phyloP scores from a whole-genome alignment of 2,797 vertebrate genomes.

The Acrossocheilus fasciatus region DNA sequence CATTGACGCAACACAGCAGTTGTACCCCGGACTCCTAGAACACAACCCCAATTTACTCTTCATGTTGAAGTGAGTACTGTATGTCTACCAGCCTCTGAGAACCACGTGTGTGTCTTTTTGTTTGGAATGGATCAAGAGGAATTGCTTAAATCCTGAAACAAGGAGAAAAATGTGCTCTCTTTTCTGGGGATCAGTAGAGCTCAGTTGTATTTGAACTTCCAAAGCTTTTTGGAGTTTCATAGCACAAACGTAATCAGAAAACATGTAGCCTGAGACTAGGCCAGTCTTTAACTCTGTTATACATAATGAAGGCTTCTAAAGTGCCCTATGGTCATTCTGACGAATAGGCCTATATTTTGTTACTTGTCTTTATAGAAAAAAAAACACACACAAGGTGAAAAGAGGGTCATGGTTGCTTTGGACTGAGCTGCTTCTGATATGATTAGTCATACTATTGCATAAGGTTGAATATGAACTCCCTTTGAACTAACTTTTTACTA shows the following conservation, averaged over 20 bases:
- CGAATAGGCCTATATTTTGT: neutral
- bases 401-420: slow-evolving; percentile 25
- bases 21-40: slow-evolving; percentile 95
- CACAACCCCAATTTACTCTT: slow-evolving; percentile 97
- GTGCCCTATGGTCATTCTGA: slow-evolving; percentile 12
- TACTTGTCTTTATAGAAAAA: neutral
- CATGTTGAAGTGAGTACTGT: slow-evolving; percentile 94
- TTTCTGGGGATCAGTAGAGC: neutral
- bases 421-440: slow-evolving; percentile 28
- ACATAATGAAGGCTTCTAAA: neutral
- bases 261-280: neutral
- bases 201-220: neutral
- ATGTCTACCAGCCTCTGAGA: neutral
- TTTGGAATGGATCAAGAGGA: slow-evolving; percentile 9
- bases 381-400: neutral
- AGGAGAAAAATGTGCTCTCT: neutral
- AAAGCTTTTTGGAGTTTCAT: neutral
- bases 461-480: slow-evolving; percentile 1
- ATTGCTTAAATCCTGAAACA: slow-evolving; percentile 10
- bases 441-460: slow-evolving; percentile 41
- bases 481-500: neutral
- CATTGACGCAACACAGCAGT: slow-evolving; percentile 93
- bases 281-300: neutral
- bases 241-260: neutral
- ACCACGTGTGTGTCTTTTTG: neutral